phyloP scores from a whole-genome alignment of 2,888 invertebrate genomes.

The Dioctria rufipes region DNA sequence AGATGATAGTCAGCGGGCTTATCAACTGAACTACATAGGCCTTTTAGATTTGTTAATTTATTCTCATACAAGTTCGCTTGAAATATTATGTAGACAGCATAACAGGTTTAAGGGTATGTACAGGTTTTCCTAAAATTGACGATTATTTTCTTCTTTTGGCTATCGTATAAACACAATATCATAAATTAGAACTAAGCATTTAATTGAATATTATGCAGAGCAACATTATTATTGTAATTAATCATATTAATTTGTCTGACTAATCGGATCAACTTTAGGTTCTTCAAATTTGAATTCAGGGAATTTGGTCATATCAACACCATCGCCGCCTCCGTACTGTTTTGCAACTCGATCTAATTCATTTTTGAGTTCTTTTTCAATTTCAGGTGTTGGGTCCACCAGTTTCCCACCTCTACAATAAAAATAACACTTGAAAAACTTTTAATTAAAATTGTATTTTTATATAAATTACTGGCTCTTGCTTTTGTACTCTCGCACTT shows the following conservation, averaged over 20 bases:
- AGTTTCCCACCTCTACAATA: slow-evolving; percentile 83
- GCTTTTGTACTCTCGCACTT: slow-evolving; percentile 90
- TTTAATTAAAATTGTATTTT: not conserved
- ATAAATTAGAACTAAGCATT: not conserved
- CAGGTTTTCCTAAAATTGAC: too few relatives aligned
- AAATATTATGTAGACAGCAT: too few relatives aligned
- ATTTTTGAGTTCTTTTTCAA: slow-evolving; percentile 81
- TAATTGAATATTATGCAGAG: not conserved
- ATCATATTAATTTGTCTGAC: slow-evolving; percentile 57
- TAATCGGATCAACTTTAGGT: slow-evolving; percentile 79
- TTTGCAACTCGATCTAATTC: slow-evolving; percentile 87
- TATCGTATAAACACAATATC: not conserved
- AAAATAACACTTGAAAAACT: not conserved
- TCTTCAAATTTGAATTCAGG: slow-evolving; percentile 88
- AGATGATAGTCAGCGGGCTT: too few relatives aligned
- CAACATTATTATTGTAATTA: not conserved
- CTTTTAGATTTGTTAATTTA: too few relatives aligned
- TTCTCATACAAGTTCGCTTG: too few relatives aligned
- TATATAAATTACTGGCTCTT: slow-evolving; percentile 83
- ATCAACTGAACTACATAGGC: too few relatives aligned
- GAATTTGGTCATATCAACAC: slow-evolving; percentile 90
- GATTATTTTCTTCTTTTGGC: too few relatives aligned
- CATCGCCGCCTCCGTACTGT: slow-evolving; percentile 82
- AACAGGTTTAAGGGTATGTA: too few relatives aligned
- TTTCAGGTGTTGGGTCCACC: slow-evolving; percentile 85